These are phyloP conservation scores for Heteromyza rotundicornis DNA, from an alignment of 2,888 invertebrate genomes.

Conservation along the genomic window DNA sequence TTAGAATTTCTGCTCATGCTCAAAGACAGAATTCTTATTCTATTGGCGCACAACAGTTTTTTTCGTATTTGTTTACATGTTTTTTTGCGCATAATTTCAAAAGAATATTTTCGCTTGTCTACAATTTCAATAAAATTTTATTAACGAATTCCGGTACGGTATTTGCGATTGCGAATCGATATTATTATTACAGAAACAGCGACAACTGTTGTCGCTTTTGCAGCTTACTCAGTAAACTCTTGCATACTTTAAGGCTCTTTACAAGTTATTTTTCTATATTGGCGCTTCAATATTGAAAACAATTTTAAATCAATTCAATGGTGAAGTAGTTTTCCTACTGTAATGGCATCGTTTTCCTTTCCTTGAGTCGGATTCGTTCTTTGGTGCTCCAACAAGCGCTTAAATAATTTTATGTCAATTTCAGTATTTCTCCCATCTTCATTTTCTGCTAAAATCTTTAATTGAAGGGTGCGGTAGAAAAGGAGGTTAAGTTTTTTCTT, in stretches of 20 bases:
- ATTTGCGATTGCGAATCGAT: constrained; percentile 39
- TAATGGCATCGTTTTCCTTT: constrained; percentile 52
- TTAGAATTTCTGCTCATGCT: constrained; percentile 25
- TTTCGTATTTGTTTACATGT: constrained; percentile 11
- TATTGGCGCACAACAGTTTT: background rate
- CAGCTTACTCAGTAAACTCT: constrained; percentile 41
- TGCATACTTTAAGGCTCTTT: constrained; percentile 55
- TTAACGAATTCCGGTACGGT: constrained; percentile 57
- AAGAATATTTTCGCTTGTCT: constrained; percentile 45
- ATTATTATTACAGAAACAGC: constrained; percentile 47
- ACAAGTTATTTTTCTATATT: constrained; percentile 51
- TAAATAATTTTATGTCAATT: too few species aligned
- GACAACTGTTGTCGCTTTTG: constrained; percentile 54
- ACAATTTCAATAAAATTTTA: constrained; percentile 61
- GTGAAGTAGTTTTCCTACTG: constrained; percentile 52
- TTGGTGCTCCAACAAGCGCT: too few species aligned
- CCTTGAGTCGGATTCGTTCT: constrained; percentile 20
- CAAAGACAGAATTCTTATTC: background rate
- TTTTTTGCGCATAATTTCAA: constrained; percentile 30
- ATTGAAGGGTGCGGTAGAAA: too few species aligned
- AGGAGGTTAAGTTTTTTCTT: too few species aligned
- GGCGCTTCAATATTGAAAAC: too few species aligned
- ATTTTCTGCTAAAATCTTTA: constrained; percentile 51
- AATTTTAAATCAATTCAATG: constrained; percentile 41
- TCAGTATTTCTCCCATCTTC: background rate